Percentiles rank a stretch among this genome's conserved stretches.
These are phyloP conservation scores for Apamea monoglypha DNA, from an alignment of 2,888 invertebrate species.

Conservation along the genomic window DNA sequence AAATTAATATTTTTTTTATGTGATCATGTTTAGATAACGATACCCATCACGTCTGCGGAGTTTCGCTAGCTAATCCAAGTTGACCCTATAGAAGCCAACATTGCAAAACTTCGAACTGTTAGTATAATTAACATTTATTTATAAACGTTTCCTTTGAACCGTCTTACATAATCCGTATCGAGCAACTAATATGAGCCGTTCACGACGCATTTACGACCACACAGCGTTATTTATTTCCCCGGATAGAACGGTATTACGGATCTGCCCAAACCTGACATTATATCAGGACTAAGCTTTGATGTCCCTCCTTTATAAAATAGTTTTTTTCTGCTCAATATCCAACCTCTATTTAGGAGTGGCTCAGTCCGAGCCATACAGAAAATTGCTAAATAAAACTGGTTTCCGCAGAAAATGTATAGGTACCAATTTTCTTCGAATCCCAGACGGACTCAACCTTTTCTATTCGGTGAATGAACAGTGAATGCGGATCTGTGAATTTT, in stretches of 20 bases:
- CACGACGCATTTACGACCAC: constrained; percentile 69
- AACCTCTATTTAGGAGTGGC: constrained; percentile 50
- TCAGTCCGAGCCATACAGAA: constrained; percentile 36
- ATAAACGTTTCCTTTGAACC: constrained; percentile 63
- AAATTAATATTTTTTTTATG: not conserved
- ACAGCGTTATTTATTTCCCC: constrained; percentile 66
- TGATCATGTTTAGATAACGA: not conserved
- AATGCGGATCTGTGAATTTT: constrained; percentile 48
- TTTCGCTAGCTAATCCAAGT: not conserved
- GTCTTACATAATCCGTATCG: constrained; percentile 46
- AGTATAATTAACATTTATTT: constrained; percentile 64
- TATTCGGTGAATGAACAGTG: constrained; percentile 38
- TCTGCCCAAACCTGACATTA: constrained; percentile 65
- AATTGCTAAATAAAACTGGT: constrained; percentile 57
- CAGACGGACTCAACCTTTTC: constrained; percentile 44
- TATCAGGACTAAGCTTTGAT: constrained; percentile 70
- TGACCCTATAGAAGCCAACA: constrained; percentile 53
- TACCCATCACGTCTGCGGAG: not conserved
- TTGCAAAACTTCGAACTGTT: constrained; percentile 55
- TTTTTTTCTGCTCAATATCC: constrained; percentile 57
- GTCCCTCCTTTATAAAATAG: constrained; percentile 62
- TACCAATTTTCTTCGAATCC: constrained; percentile 52
- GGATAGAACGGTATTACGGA: constrained; percentile 23
- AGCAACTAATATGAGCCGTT: constrained; percentile 65
- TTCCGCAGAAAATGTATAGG: constrained; percentile 38